Percentiles rank a stretch among this genome's conserved stretches.
phyloP scores from a whole-genome alignment of 1,140 invertebrate genomes.

The Drosophila jambulina region DNA sequence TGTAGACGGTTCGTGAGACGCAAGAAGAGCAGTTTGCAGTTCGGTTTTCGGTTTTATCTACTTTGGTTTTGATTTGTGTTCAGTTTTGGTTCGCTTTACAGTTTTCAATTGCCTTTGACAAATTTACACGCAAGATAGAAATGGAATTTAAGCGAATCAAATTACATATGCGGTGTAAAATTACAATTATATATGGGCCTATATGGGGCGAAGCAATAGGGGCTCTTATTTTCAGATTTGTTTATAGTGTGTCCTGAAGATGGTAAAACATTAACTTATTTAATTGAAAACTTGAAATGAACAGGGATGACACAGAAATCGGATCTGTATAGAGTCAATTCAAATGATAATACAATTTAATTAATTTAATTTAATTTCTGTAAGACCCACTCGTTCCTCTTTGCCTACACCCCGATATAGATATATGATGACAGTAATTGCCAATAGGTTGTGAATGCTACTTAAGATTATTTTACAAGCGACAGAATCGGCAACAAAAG shows the following conservation, averaged over 20 bases:
- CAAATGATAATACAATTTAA: neutral
- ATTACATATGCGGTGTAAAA: constrained; percentile 54
- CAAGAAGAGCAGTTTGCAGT: constrained; percentile 59
- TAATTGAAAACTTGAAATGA: neutral
- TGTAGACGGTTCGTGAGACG: constrained; percentile 76
- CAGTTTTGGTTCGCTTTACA: constrained; percentile 62
- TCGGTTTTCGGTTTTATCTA: constrained; percentile 38
- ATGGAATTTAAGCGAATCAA: constrained; percentile 44
- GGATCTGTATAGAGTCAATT: neutral
- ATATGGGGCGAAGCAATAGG: neutral
- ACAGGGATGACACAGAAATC: too few species aligned
- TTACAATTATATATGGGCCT: constrained; percentile 31
- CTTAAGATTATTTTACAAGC: constrained; percentile 80
- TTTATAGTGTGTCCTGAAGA: neutral
- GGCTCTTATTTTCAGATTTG: neutral
- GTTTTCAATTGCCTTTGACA: constrained; percentile 32
- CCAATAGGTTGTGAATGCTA: constrained; percentile 47
- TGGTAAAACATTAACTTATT: neutral
- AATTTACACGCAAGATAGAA: constrained; percentile 29
- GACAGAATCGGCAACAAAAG: constrained; percentile 31
- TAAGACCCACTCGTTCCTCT: constrained; percentile 1
- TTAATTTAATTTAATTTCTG: neutral
- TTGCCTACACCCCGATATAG: constrained; percentile 13
- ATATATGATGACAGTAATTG: constrained; percentile 41
- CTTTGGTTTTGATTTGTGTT: constrained; percentile 66